Evolutionary conservation across 30 jellyfish, hydroid and myxozoan species (phyloP).

Genomic region (Hydra vulgaris): DNA sequence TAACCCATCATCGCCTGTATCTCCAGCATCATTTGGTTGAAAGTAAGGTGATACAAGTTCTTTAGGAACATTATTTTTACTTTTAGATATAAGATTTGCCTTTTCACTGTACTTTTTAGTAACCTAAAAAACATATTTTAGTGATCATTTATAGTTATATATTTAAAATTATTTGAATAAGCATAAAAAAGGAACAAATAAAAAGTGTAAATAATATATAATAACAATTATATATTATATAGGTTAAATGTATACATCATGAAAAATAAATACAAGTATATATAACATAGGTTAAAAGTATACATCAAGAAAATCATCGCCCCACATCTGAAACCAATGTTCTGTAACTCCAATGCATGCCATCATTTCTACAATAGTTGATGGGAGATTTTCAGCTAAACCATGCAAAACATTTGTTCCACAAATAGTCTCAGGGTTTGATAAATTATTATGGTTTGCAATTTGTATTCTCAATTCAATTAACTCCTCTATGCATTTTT

Average conservation of each 20-base stretch:
- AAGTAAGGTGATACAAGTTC: background rate
- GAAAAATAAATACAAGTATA: too few species aligned
- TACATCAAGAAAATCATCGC: constrained; percentile 63
- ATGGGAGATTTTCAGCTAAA: constrained; percentile 53
- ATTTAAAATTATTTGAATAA: too few species aligned
- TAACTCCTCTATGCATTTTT: constrained; percentile 49
- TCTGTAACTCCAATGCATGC: constrained; percentile 70
- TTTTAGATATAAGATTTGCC: background rate
- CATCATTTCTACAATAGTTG: constrained; percentile 52
- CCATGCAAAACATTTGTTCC: constrained; percentile 28
- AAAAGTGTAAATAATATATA: too few species aligned
- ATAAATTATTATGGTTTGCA: constrained; percentile 41
- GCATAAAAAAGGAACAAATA: too few species aligned
- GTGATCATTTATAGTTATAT: too few species aligned
- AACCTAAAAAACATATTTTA: background rate
- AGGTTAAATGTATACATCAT: too few species aligned
- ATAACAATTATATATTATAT: too few species aligned
- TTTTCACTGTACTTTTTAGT: background rate
- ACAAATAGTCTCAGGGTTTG: constrained; percentile 57
- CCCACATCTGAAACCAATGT: constrained; percentile 59
- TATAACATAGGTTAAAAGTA: background rate
- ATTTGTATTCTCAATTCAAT: constrained; percentile 55
- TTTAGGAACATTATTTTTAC: background rate
- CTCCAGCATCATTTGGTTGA: background rate
- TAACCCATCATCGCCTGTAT: constrained; percentile 1